Evolutionary conservation across 2,888 invertebrate genomes (phyloP).

Genomic region (Corythucha ciliata): DNA sequence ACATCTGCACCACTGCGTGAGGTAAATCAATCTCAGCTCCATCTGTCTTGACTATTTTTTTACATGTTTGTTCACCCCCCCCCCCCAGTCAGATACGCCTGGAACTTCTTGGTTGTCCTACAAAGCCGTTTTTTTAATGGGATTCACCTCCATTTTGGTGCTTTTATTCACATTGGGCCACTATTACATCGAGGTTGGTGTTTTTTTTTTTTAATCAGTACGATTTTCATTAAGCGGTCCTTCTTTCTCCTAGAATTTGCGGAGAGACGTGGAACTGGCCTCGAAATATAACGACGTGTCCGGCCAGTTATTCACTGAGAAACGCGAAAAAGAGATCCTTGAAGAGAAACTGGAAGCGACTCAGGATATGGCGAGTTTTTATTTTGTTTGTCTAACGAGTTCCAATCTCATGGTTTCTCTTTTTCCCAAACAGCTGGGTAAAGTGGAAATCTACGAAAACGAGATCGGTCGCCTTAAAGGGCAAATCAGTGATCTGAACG

Average conservation of each 20-base stretch:
- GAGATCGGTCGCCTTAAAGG: slow-evolving; percentile 3
- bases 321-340: slow-evolving; percentile 49
- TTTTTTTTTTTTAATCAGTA: slow-evolving; percentile 8
- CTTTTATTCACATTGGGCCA: slow-evolving; percentile 65
- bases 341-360: slow-evolving; percentile 45
- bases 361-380: slow-evolving; percentile 39
- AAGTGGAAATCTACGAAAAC: not conserved
- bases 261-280: slow-evolving; percentile 60
- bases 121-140: not conserved
- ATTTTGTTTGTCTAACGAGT: slow-evolving; percentile 8
- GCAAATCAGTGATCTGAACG: slow-evolving; percentile 6
- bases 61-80: no score
- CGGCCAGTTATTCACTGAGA: slow-evolving; percentile 50
- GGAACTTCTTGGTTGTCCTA: slow-evolving; percentile 4
- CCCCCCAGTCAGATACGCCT: no score
- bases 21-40: no score
- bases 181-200: slow-evolving; percentile 57
- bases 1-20: no score
- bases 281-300: slow-evolving; percentile 57
- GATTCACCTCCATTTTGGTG: slow-evolving; percentile 55
- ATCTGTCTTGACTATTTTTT: no score
- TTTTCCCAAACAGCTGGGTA: not conserved
- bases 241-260: slow-evolving; percentile 46
- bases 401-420: not conserved
- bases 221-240: not conserved